Percentiles rank a stretch among this genome's conserved stretches.
These are phyloP conservation scores for Coptodon bakossiorum DNA, from an alignment of 2,113 vertebrate species.

Conservation along the genomic window DNA sequence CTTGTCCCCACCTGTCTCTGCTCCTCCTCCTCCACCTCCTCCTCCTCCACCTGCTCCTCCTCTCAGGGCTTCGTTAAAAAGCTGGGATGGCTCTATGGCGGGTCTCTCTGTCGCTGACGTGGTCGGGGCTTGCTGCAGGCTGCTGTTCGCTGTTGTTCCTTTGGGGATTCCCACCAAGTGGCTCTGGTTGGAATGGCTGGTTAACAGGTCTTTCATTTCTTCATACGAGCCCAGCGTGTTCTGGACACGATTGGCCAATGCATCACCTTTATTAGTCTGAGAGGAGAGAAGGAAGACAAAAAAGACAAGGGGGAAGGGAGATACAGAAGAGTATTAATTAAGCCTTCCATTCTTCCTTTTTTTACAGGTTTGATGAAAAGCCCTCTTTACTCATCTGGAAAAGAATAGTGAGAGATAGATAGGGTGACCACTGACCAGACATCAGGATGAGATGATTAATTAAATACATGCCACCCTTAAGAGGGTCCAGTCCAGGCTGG, in stretches of 20 bases:
- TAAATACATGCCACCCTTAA: conserved; percentile 44
- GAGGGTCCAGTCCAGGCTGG: conserved; percentile 34
- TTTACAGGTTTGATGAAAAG: conserved; percentile 42
- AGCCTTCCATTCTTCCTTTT: conserved; percentile 27
- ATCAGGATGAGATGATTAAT: conserved; percentile 51
- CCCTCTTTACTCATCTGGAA: conserved; percentile 38
- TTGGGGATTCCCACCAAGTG: conserved; percentile 97
- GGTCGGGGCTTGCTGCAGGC: conserved; percentile 79
- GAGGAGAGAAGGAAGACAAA: neutral
- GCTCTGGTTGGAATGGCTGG: conserved; percentile 93
- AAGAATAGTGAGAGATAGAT: conserved; percentile 40
- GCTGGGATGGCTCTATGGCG: conserved; percentile 50
- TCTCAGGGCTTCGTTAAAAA: conserved; percentile 74
- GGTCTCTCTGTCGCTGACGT: conserved; percentile 56
- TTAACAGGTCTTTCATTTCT: conserved; percentile 93
- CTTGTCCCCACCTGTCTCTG: conserved; percentile 29
- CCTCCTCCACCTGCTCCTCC: conserved; percentile 1
- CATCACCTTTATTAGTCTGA: conserved; percentile 92
- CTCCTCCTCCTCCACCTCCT: neutral
- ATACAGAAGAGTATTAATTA: conserved; percentile 39
- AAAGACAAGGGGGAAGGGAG: neutral
- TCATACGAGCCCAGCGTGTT: conserved; percentile 92
- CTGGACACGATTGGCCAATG: conserved; percentile 91
- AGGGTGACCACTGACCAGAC: conserved; percentile 42
- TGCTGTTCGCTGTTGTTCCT: conserved; percentile 53